Base-by-base conservation (phyloP, 2,113 vertebrate species). In the Collichthys lucidus region DNA sequence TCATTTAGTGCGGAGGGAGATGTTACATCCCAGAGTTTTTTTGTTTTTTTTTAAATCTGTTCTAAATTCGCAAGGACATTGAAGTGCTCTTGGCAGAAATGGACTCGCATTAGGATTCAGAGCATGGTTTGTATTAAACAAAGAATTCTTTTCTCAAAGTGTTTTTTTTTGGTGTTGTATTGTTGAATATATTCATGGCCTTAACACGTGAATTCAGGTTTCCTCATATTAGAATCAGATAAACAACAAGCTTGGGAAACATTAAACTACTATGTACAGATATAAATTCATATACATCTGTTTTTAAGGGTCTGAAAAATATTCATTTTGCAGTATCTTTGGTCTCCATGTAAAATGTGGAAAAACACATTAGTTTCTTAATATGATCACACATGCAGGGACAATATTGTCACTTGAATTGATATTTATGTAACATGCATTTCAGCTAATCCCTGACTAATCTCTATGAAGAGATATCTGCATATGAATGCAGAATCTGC, bases 1-100 rank as follows among this genome's bases (percentile, higher is more conserved):
- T 94, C 93, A 95, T 82, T 79, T 81, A 85, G 70, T n/a, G 31
- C 12, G 15, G 84, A 91, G 84, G 86, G 88, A 92, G 91, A 90
- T 71, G 47, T 90, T 80, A 87, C 75, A 86, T 89, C 88, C 64
- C 47, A 47, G 64, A 88, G 81, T 53, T 83, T 89, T 89, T 83
- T 53, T 77, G 76, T 31, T 35, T 35, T 35, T 35, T 35, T 26
- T 26, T 26, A 81, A 72, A 66, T 81, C 82, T 61, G 47, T 12
- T 84, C 59, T 64, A 81, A 79, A 88, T 74, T 89, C 85, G 84
- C 87, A 90, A 90, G 87, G 91, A 90, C 89, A 80, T 14, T 12
- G 63, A 81, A 77, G 66, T 40, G 66, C 59, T 80, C 80, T 68
- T 62, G 79, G 73, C 73, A 70, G 84, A 69, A 59, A 74, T 26